A percentile compares a stretch with the other conserved stretches of the same genome.
Evolutionary conservation across 2,888 invertebrate species (phyloP).

Genomic region (Julus scandinavius): DNA sequence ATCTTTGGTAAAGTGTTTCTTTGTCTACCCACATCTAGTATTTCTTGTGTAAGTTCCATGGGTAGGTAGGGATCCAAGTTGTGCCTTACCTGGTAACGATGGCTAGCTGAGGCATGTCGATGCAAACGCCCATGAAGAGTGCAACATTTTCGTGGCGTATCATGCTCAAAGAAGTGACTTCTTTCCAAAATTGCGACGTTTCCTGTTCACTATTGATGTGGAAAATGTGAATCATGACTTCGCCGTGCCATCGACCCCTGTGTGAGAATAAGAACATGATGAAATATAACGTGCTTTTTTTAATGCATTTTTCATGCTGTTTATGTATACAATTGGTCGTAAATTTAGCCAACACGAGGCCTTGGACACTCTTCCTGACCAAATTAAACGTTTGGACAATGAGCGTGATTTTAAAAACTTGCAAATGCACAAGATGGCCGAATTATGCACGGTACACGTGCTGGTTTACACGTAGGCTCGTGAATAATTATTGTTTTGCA

Average conservation of each 20-base stretch:
- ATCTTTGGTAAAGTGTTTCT: too few relatives aligned
- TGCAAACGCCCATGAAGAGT: constrained; percentile 67
- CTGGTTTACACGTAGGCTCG: neutral
- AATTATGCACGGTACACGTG: neutral
- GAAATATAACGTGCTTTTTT: constrained; percentile 27
- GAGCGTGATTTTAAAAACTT: neutral
- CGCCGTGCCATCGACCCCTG: constrained; percentile 67
- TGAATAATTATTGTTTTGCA: neutral
- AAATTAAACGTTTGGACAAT: neutral
- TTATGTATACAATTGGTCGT: neutral
- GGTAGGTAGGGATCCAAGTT: neutral
- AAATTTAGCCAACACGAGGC: neutral
- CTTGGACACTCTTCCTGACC: constrained; percentile 11
- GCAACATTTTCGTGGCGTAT: constrained; percentile 67
- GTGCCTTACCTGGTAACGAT: constrained; percentile 65
- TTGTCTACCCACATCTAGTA: too few relatives aligned
- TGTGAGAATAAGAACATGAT: constrained; percentile 14
- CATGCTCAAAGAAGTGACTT: constrained; percentile 64
- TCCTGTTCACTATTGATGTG: constrained; percentile 59
- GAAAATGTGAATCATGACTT: constrained; percentile 66
- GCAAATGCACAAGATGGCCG: neutral
- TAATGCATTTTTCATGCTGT: constrained; percentile 21
- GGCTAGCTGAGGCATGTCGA: constrained; percentile 64
- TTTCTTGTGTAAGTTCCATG: too few relatives aligned
- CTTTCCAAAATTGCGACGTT: constrained; percentile 59